Evolutionary conservation across 1,140 invertebrate species (phyloP).

Genomic region (Neodiprion lecontei): DNA sequence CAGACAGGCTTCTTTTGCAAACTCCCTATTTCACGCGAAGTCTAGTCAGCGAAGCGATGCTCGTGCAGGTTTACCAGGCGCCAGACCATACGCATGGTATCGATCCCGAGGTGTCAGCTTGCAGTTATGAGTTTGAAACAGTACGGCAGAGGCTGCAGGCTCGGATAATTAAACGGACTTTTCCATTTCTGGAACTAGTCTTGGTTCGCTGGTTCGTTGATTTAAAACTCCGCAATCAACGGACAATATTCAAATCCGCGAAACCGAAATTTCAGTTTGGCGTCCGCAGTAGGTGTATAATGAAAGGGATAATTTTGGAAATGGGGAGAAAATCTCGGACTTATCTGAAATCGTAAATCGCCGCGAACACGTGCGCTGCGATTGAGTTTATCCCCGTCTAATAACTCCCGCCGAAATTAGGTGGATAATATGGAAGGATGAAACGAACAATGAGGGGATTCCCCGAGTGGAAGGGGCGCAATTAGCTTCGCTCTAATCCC

Average conservation of each 20-base stretch:
- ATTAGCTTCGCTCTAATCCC: neutral
- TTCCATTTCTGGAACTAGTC: neutral
- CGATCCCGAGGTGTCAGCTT: slow-evolving; percentile 53
- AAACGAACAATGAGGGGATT: neutral
- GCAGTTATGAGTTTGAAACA: slow-evolving; percentile 50
- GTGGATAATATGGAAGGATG: neutral
- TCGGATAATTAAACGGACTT: neutral
- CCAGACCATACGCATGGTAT: neutral
- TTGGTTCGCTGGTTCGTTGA: neutral
- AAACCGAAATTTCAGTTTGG: neutral
- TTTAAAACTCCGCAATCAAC: neutral
- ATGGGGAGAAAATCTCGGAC: too few species aligned
- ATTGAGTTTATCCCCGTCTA: neutral
- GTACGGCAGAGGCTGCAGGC: neutral
- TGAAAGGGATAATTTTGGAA: neutral
- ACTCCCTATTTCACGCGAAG: neutral
- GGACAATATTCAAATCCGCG: neutral
- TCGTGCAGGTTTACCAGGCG: neutral
- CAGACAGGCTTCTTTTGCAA: too few species aligned
- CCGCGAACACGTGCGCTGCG: neutral
- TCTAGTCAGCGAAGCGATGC: neutral
- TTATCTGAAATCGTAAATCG: too few species aligned
- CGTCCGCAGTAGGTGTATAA: neutral
- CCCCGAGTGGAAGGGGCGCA: neutral
- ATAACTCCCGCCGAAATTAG: neutral